These are phyloP conservation scores for Xenopus petersii DNA, from an alignment of 2,797 vertebrate species.

Conservation along the genomic window DNA sequence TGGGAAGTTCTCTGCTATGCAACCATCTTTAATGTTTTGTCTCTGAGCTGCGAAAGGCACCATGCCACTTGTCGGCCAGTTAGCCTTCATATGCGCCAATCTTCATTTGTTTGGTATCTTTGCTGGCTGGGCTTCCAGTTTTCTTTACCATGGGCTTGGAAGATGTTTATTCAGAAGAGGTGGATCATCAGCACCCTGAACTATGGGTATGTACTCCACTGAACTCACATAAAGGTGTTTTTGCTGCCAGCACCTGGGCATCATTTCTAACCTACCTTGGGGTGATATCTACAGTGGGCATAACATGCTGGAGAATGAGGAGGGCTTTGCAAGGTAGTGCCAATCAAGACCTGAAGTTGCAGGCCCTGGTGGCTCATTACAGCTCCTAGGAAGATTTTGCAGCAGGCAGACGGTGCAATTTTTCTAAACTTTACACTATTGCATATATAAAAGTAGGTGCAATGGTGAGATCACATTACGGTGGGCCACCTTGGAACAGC, in stretches of 20 bases:
- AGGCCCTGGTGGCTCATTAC: constrained; percentile 4
- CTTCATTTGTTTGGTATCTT: constrained; percentile 36
- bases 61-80: constrained; percentile 48
- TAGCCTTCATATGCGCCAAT: constrained; percentile 7
- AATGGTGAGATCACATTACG: too few relatives aligned
- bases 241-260: constrained; percentile 28
- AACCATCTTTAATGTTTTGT: constrained; percentile 46
- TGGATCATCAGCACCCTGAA: background rate
- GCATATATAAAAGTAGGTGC: too few relatives aligned
- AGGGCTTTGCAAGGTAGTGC: constrained; percentile 23
- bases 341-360: background rate
- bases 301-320: constrained; percentile 42
- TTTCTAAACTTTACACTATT: too few relatives aligned
- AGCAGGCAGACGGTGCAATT: constrained; percentile 6
- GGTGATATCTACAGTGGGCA: constrained; percentile 32
- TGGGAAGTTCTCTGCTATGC: constrained; percentile 47
- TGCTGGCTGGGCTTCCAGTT: constrained; percentile 38
- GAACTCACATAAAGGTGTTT: constrained; percentile 7
- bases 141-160: constrained; percentile 47
- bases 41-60: constrained; percentile 48
- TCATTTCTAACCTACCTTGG: constrained; percentile 40
- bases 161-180: constrained; percentile 18
- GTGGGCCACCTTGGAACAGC: too few relatives aligned
- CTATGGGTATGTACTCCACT: constrained; percentile 45
- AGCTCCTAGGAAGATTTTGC: constrained; percentile 15